Base-by-base conservation (phyloP, 2,888 invertebrate species). In the Monochamus alternatus region DNA sequence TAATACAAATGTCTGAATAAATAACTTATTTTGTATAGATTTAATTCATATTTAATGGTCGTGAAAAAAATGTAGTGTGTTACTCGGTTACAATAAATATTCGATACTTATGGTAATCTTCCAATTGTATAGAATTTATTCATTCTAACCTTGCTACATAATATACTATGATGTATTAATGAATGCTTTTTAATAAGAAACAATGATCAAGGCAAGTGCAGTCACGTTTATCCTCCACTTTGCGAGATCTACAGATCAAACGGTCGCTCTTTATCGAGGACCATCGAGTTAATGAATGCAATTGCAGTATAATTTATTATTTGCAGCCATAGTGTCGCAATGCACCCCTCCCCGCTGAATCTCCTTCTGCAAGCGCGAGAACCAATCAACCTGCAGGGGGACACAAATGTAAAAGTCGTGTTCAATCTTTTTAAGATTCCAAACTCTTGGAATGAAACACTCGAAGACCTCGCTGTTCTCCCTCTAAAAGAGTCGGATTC, bases 391-490 rank as follows among this genome's bases (percentile, higher is more conserved):
- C 83, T 83, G 84, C 83, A 84, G 79, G 84, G 85, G 86, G 86
- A 85, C 86, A 86, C 88, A 89, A 89, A 89, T 89, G 89, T 89
- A 88, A 88, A 89, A 89, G 88, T 89, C 88, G 85, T 89, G 89
- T 88, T 88, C 88, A 88, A 87, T 88, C 88, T 88, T 87, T 87
- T 87, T 86, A 86, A 87, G 87, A 87, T 86, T 87, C 85, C 80
- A 84, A 86, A 86, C 86, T 85, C 84, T 83, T 82, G 82, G 80
- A 82, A 79, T 83, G 81, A 78, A 75, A 75, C 80, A 38, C 51
- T 71, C 63, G 22, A 71, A 62, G 63, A 71, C 63, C 52, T 63
- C 30, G 32, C 69, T 30, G 51, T 59, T 71, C 52, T 63, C 71
- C 52, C 47, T 63, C n/a, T 51, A 38, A 52, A 63, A 32, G 47